Evolutionary conservation across 2,888 invertebrate species (phyloP), one percentile per base, ranked within the genome.

Genomic region (Antheraea assamensis): DNA sequence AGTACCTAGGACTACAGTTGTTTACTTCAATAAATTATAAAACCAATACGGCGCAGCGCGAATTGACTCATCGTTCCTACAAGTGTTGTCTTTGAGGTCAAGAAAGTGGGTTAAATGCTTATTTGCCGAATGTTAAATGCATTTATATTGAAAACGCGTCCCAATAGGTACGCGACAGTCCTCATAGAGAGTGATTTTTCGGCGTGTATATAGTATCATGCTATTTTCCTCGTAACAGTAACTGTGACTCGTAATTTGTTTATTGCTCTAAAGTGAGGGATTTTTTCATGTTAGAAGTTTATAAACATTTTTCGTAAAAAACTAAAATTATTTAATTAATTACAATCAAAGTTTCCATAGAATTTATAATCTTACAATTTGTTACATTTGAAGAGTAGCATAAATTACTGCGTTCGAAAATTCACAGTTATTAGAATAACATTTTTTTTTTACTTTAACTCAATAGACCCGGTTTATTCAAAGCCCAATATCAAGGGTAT

Each of bases 401-500:
- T 61, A 13, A 61, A 17, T 27, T 61, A 27, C 17, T 24, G 27
- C 27, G 27, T 64, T 3, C 15, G 13, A 64, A 64, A 64, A 64
- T 17, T 30, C 17, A 58, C 58, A 21, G 7, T 68, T 68, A 35
- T 35, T 35, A 2, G n/a, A 35, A 35, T 35, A 68, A 35, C n/a
- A 68, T 24, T 30, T 31, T 30, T 27, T 61, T 30, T 24, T 61
- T 61, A 61, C 30, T 31, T 58, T 58, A 58, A 7, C 24, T 64
- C 30, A 30, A 64, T 21, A 64, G 30, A 64, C 15, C 55, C 30
- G 68, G 55, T 73, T 42, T 47, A 27, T n/a, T 68, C 68, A 70
- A 35, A 66, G 70, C 66, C 76, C 80, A 82, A 79, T 79, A 83
- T 83, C 86, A 86, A 83, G 84, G 83, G 75, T 79, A 81, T 73